A percentile compares a stretch with the other conserved stretches of the same genome.
phyloP scores from a whole-genome alignment of 2,113 vertebrate genomes.

The Lutjanus erythropterus region DNA sequence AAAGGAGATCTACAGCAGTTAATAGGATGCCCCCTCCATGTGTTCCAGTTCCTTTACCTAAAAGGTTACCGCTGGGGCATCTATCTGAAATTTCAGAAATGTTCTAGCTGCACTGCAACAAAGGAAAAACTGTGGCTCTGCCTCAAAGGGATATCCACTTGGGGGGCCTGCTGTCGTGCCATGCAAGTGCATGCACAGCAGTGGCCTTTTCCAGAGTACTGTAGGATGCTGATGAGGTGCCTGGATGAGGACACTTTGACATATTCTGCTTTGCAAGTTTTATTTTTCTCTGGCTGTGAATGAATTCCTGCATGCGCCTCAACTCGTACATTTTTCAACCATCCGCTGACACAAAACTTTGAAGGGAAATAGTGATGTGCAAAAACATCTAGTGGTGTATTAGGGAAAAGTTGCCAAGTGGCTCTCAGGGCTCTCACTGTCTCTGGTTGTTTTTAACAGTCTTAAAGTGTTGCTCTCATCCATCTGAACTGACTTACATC shows the following conservation, averaged over 20 bases:
- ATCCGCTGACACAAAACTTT: conserved; percentile 53
- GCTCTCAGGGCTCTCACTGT: conserved; percentile 28
- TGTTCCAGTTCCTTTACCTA: conserved; percentile 23
- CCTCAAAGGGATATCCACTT: conserved; percentile 37
- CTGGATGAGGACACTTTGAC: conserved; percentile 54
- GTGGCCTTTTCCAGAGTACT: conserved; percentile 45
- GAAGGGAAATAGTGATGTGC: conserved; percentile 48
- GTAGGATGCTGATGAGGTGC: conserved; percentile 57
- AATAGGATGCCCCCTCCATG: not conserved
- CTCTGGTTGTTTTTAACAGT: conserved; percentile 14
- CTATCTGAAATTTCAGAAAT: conserved; percentile 34
- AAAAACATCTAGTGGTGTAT: conserved; percentile 42
- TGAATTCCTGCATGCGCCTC: conserved; percentile 28
- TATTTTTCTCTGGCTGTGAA: conserved; percentile 29
- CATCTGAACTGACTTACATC: conserved; percentile 20
- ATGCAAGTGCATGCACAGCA: conserved; percentile 45
- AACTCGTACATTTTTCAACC: conserved; percentile 54
- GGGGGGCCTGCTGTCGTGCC: conserved; percentile 36
- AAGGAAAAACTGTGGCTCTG: conserved; percentile 33
- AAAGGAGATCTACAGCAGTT: not conserved
- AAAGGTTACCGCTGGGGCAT: conserved; percentile 30
- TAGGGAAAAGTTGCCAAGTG: conserved; percentile 28
- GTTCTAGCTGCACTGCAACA: conserved; percentile 51
- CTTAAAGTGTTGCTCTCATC: conserved; percentile 44
- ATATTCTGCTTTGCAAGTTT: conserved; percentile 49